Conservation (phyloP, 2,113 vertebrate species). For the Colinus virginianus region DNA sequence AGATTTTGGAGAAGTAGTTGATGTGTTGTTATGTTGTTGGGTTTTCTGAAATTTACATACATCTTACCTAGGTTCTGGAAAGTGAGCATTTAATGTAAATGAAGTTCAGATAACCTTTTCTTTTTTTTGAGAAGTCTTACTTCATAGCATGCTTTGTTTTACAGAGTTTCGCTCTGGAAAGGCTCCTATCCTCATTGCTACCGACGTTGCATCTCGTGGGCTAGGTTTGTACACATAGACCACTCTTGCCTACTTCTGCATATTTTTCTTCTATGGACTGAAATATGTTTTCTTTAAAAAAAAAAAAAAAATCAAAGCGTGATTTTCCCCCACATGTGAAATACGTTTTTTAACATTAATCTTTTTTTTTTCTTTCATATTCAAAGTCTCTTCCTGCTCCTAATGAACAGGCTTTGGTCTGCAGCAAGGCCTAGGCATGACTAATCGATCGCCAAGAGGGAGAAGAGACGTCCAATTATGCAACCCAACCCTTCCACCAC, state of each 20-base stretch:
- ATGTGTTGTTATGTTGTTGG: not conserved
- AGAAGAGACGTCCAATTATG: constrained; percentile 79
- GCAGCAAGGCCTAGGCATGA: constrained; percentile 85
- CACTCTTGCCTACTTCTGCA: constrained; percentile 73
- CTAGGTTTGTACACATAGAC: constrained; percentile 93
- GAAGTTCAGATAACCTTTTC: not conserved
- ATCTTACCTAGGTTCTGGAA: not conserved
- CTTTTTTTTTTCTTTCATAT: constrained; percentile 80
- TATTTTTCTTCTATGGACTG: constrained; percentile 76
- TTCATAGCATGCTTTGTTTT: constrained; percentile 69
- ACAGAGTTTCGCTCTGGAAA: constrained; percentile 97
- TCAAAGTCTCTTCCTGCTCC: constrained; percentile 83
- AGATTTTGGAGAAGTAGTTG: not conserved
- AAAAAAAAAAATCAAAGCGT: constrained; percentile 67
- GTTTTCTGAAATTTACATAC: not conserved
- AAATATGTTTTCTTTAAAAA: constrained; percentile 60
- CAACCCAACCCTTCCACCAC: constrained; percentile 74
- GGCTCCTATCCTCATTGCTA: constrained; percentile 98
- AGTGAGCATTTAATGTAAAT: constrained; percentile 8
- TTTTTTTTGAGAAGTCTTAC: not conserved
- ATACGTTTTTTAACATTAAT: constrained; percentile 77
- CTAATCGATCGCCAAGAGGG: constrained; percentile 78
- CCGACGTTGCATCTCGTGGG: constrained; percentile 97
- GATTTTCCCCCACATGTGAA: constrained; percentile 73
- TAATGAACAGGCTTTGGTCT: constrained; percentile 86